phyloP scores from a whole-genome alignment of 2,797 vertebrate species.

The Sebastes trivittatus region DNA sequence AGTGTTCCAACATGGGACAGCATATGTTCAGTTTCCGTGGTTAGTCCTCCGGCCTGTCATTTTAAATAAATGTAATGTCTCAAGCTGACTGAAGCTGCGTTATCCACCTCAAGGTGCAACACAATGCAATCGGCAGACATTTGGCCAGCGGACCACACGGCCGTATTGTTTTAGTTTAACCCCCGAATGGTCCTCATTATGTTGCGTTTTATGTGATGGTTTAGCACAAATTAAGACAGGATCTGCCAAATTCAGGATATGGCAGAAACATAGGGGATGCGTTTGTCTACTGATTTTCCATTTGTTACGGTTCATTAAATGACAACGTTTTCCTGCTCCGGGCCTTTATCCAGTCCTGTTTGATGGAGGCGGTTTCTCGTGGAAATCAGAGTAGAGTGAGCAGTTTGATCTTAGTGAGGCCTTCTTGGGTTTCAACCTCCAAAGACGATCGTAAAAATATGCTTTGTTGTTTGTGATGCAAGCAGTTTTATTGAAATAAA shows the following conservation, averaged over 20 bases:
- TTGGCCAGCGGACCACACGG: conserved; percentile 34
- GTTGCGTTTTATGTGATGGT: conserved; percentile 62
- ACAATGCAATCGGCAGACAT: conserved; percentile 39
- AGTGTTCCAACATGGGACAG: conserved; percentile 16
- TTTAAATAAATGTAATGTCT: conserved; percentile 34
- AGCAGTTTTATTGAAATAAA: not conserved
- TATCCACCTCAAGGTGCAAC: conserved; percentile 57
- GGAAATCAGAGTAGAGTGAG: conserved; percentile 23
- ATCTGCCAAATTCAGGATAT: conserved; percentile 64
- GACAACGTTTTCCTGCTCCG: conserved; percentile 40
- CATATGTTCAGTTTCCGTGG: not conserved
- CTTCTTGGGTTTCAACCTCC: conserved; percentile 18
- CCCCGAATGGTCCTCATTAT: conserved; percentile 73
- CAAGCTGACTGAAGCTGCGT: conserved; percentile 3
- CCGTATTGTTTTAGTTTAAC: conserved; percentile 62
- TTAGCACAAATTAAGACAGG: conserved; percentile 65
- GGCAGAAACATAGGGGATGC: conserved; percentile 40
- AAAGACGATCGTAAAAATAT: conserved; percentile 16
- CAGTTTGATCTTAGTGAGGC: conserved; percentile 10
- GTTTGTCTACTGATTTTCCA: conserved; percentile 59
- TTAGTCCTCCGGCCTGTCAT: conserved; percentile 28
- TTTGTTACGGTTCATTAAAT: conserved; percentile 57
- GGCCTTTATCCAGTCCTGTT: conserved; percentile 27
- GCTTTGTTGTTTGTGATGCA: conserved; percentile 19
- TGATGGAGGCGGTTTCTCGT: conserved; percentile 23